Base-by-base conservation (phyloP, 2,888 invertebrate species). In the Rhogogaster chlorosoma region DNA sequence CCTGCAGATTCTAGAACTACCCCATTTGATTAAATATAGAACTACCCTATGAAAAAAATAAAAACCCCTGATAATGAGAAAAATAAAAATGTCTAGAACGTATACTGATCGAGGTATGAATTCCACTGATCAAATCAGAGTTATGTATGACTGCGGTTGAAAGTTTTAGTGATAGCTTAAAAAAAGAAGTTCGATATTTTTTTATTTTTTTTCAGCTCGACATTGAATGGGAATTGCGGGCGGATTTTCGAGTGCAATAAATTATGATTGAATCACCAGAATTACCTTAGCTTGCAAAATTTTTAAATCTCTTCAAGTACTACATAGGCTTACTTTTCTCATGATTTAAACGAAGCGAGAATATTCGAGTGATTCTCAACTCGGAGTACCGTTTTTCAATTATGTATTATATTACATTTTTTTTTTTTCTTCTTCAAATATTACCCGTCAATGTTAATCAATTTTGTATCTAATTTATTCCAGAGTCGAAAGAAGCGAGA, bases 271-370 rank as follows among this genome's bases (percentile, higher is more conserved):
- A 70, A 70, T 70, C n/a, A 12, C 36, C n/a, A 36, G 36, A 70
- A 70, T 70, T 70, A 36, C 5, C 70, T 70, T 15, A 70, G 70
- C n/a, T 70, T 36, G 70, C 32, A 70, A 70, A 70, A 18, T 32
- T 70, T 70, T 36, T 12, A 36, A 61, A 70, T 70, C 32, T 9
- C 36, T 36, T 70, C 15, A 36, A 70, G 70, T 70, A 70, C 70
- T 70, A 18, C n/a, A n/a, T 7, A 18, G 32, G 18, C 36, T 36
- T 70, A 36, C n/a, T 70, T 70, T 29, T 32, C 15, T 36, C 18
- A n/a, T 32, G 9, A 22, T 61, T 61, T 10, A 26, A 61, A 61
- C 12, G 61, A 61, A 26, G 3, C 22, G 61, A 61, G 26, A 61
- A 61, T n/a, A n/a, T 22, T 12, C 61, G 61, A 61, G 26, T 12